Base-by-base conservation (phyloP, 1,140 invertebrate species). In the Cataglyphis hispanica region DNA sequence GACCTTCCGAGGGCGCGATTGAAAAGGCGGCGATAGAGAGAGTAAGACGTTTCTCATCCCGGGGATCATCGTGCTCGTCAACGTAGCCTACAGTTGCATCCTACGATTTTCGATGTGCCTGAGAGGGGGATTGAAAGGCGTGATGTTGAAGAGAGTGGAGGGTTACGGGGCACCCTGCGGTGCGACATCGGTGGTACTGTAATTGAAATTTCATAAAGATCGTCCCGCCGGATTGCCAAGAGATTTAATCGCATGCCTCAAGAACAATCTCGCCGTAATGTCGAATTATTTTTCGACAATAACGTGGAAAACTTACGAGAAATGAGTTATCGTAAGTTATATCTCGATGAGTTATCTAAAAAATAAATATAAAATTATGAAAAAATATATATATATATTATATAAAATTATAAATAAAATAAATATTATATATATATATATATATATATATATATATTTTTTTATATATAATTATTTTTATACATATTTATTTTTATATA, bases 201-300 rank as follows among this genome's bases (percentile, higher is more conserved):
- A 89, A 89, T 89, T 78, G 84, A 89, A 89, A 37, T 75, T 89
- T 78, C 76, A 76, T 60, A 53, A 86, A 74, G 78, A 72, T 83
- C 78, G 50, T 43, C 56, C 66, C 53, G 64, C 16, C 13, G 78
- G 27, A 60, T 34, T 46, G 37, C 46, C 13, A 34, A 56, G 31
- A 61, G 37, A 72, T 83, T 74, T 72, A 83, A 83, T 83, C 67
- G 53, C 53, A 22, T 13, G 53, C 25, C 53, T 58, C 60, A 61
- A 46, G 53, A 74, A 72, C 78, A 60, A 83, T 46, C 37, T 46
- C 37, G 67, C 22, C 16, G 13, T 27, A 7, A 37, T 19, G 43
- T 53, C 6, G 63, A 37, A 70, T 81, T 8, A 46, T 46, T 61
- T 46, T 11, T 60, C 34, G 22, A 25, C 0, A 27, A 2, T 1